Evolutionary conservation across 2,888 invertebrate species (phyloP).

Genomic region (Nyleta sp.): DNA sequence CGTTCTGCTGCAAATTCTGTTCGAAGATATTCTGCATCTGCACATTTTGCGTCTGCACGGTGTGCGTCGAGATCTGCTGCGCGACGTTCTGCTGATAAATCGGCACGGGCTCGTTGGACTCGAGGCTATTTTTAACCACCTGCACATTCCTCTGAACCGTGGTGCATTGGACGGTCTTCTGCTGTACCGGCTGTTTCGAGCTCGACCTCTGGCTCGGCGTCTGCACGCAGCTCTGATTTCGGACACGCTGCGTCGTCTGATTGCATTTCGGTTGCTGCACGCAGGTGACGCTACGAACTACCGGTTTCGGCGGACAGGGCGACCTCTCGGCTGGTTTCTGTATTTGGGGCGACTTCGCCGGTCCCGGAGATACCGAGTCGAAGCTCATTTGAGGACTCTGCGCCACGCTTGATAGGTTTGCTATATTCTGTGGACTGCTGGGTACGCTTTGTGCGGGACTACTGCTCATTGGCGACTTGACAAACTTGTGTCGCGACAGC

Average conservation of each 20-base stretch:
- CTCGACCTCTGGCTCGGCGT: constrained; percentile 64
- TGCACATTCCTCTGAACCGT: constrained; percentile 73
- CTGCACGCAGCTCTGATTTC: constrained; percentile 53
- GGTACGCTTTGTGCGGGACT: constrained; percentile 72
- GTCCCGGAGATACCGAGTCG: constrained; percentile 47
- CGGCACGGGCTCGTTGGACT: constrained; percentile 64
- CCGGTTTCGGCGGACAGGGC: constrained; percentile 44
- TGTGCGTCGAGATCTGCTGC: constrained; percentile 77
- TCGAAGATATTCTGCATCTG: constrained; percentile 77
- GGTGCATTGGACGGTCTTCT: constrained; percentile 67
- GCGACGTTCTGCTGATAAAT: constrained; percentile 75
- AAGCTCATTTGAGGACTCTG: constrained; percentile 51
- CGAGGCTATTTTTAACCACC: constrained; percentile 72
- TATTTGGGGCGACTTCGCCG: constrained; percentile 48
- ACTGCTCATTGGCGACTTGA: constrained; percentile 71
- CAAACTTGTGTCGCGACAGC: constrained; percentile 72
- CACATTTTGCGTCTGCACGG: constrained; percentile 77
- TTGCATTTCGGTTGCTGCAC: constrained; percentile 68
- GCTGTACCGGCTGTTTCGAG: constrained; percentile 65
- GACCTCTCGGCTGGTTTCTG: constrained; percentile 35
- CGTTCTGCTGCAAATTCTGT: constrained; percentile 76
- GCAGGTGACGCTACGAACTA: constrained; percentile 45
- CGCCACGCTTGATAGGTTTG: constrained; percentile 43
- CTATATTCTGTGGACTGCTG: constrained; percentile 72
- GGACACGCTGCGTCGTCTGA: constrained; percentile 51